phyloP scores from a whole-genome alignment of 2,113 vertebrate species.

The Oncorhynchus gorbuscha region DNA sequence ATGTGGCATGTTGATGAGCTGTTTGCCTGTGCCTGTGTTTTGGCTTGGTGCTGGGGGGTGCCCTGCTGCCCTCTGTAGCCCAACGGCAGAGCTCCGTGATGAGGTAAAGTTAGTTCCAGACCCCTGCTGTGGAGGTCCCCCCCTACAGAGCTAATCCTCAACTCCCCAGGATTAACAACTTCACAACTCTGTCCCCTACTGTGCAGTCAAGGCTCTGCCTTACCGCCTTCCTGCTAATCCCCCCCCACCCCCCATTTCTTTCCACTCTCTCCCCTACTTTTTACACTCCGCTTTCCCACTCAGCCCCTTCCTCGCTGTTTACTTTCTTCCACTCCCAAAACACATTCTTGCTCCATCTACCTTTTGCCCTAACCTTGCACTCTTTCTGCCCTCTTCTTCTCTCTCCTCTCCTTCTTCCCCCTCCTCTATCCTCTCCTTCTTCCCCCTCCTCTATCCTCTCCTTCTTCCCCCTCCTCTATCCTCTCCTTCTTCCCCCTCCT shows the following conservation, averaged over 20 bases:
- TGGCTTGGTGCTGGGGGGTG: not conserved
- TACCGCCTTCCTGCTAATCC: constrained; percentile 7
- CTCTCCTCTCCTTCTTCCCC: not conserved
- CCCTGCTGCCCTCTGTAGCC: constrained; percentile 17
- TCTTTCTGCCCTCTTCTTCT: not conserved
- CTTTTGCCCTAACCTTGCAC: not conserved
- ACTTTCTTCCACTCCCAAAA: not conserved
- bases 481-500: no score
- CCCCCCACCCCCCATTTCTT: not conserved
- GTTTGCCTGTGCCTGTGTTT: not conserved
- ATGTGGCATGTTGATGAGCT: not conserved
- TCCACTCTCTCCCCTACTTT: not conserved
- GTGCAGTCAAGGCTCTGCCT: constrained; percentile 51
- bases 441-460: not conserved
- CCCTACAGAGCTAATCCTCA: constrained; percentile 65
- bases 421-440: not conserved
- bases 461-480: not conserved
- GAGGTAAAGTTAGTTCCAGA: constrained; percentile 47
- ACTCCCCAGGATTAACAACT: constrained; percentile 68
- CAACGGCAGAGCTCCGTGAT: constrained; percentile 24
- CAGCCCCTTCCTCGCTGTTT: not conserved
- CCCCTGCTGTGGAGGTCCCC: constrained; percentile 32
- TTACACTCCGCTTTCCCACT: not conserved
- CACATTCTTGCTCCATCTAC: not conserved
- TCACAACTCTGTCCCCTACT: constrained; percentile 61